Evolutionary conservation across 2,888 invertebrate species (phyloP).

Genomic region (Atethmia centrago): DNA sequence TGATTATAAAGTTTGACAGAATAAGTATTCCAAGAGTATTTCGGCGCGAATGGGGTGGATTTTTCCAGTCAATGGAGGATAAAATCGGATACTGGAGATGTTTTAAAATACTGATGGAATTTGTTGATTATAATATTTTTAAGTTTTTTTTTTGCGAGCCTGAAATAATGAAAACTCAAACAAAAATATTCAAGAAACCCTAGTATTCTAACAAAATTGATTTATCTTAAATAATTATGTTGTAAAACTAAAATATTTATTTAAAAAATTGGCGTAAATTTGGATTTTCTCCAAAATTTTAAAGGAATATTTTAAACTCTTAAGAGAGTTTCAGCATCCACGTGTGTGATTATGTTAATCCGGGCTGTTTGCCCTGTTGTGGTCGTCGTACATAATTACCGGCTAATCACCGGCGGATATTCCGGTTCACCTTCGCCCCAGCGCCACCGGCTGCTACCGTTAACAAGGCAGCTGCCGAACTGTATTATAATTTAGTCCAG

Average conservation of each 20-base stretch:
- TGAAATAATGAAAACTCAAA: background rate
- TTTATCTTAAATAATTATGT: background rate
- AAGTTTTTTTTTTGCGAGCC: background rate
- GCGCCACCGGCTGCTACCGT: slow-evolving; percentile 1
- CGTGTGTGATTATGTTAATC: slow-evolving; percentile 19
- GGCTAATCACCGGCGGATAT: slow-evolving; percentile 68
- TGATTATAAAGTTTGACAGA: background rate
- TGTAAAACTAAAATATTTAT: background rate
- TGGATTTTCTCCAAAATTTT: background rate
- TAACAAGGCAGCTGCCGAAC: background rate
- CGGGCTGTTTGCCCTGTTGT: background rate
- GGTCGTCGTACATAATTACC: slow-evolving; percentile 72
- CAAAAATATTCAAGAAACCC: background rate
- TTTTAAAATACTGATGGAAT: background rate
- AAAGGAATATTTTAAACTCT: background rate
- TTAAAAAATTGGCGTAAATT: too few species aligned
- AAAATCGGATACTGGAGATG: background rate
- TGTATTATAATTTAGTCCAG: background rate
- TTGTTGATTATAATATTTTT: too few species aligned
- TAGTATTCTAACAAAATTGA: background rate
- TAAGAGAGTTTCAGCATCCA: too few species aligned
- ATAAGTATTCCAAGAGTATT: slow-evolving; percentile 22
- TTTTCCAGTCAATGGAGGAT: background rate
- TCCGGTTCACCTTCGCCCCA: slow-evolving; percentile 47
- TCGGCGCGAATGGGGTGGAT: background rate